These are phyloP conservation scores for Centropus unirufus DNA, from an alignment of 2,113 vertebrate genomes.

Conservation along the genomic window DNA sequence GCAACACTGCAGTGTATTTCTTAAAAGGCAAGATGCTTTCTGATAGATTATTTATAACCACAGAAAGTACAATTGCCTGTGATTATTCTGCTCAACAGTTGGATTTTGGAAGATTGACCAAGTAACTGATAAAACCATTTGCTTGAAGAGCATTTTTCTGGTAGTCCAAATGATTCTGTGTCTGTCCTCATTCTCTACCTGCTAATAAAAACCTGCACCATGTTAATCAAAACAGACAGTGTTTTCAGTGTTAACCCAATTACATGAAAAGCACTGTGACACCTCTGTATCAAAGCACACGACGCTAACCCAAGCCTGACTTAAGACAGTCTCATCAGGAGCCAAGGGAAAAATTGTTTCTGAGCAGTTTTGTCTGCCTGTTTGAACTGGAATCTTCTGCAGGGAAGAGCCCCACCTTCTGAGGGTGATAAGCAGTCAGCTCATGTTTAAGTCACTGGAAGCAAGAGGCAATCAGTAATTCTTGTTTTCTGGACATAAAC, in stretches of 20 bases:
- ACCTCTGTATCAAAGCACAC: not conserved
- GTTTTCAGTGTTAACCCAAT: not conserved
- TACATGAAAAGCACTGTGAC: not conserved
- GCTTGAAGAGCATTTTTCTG: not conserved
- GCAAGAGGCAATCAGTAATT: not conserved
- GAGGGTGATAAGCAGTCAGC: constrained; percentile 4
- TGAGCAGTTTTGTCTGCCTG: not conserved
- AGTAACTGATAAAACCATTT: not conserved
- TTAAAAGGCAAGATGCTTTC: not conserved
- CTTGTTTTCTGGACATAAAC: not conserved
- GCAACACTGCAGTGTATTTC: not conserved
- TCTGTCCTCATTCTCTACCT: not conserved
- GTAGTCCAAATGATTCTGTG: not conserved
- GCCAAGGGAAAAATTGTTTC: not conserved
- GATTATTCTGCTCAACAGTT: constrained; percentile 18
- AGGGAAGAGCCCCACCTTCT: not conserved
- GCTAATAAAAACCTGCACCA: not conserved
- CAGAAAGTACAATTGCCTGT: not conserved
- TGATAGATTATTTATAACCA: constrained; percentile 15
- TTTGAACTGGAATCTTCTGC: not conserved
- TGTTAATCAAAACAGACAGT: not conserved
- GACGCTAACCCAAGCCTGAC: not conserved
- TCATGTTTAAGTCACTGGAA: constrained; percentile 24
- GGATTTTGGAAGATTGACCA: constrained; percentile 44
- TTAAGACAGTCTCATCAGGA: not conserved